Evolutionary conservation across 2,888 invertebrate species (phyloP), one percentile per base, ranked within the genome.

Genomic region (Phengaris alcon): DNA sequence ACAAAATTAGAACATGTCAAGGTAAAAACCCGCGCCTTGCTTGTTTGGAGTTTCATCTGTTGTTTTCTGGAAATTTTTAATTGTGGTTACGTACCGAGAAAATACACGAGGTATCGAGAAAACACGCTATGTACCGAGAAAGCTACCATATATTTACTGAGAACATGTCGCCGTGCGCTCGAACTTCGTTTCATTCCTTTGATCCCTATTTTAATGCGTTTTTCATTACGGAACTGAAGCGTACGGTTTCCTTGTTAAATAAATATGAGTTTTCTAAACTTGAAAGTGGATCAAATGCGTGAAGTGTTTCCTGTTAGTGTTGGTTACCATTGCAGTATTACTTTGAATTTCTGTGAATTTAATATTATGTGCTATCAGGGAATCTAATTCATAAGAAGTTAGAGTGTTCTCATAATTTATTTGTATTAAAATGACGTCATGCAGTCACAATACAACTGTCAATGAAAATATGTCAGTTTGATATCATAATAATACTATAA

Each of bases 171-270:
- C 13, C 44, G 13, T 46, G n/a, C 7, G n/a, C 48, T 7, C 69
- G 15, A 7, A 6, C 8, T 15, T 57, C n/a, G n/a, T 69, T 69
- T 48, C 48, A 9, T 69, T 69, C 46, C 69, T 69, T 69, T 69
- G 69, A 69, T 69, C 48, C 46, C 15, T 15, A 48, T 69, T 69
- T 69, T 69, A 69, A 69, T 69, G 69, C n/a, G 15, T 69, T 69
- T 68, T 69, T 69, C 48, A 69, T 69, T 69, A 48, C 68, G 68
- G 48, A 69, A 69, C 8, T 5, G 15, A 46, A 48, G 46, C 46
- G 68, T 48, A 69, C 48, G n/a, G 44, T 48, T 48, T 48, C 68
- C n/a, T 46, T 69, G 68, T 69, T 48, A 68, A 68, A 57, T 57
- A 59, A 68, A 46, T 68, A 46, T 44, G 68, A 46, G 13, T 68